Percentiles rank a stretch among this genome's conserved stretches.
phyloP scores from a whole-genome alignment of 2,113 vertebrate genomes.

The Oreamnos americanus region DNA sequence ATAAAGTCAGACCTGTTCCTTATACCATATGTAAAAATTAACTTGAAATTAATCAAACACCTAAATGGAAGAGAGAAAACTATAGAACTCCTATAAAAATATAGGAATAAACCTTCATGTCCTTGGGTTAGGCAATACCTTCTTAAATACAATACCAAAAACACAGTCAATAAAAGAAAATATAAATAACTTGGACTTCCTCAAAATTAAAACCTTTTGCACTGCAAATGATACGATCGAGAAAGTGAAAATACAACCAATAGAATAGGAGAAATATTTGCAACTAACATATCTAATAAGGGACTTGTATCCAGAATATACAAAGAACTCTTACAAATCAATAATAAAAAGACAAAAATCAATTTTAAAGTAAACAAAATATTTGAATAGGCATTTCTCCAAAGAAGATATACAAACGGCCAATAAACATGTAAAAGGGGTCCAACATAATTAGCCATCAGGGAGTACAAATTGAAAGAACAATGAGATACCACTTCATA shows the following conservation, averaged over 20 bases:
- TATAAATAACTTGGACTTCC: not conserved
- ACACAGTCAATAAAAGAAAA: not conserved
- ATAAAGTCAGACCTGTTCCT: not conserved
- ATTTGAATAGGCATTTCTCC: not conserved
- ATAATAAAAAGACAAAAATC: conserved; percentile 1
- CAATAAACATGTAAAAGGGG: not conserved
- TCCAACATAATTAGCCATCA: not conserved
- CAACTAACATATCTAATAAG: not conserved
- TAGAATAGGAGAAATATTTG: not conserved
- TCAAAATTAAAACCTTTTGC: not conserved
- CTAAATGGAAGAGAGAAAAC: not conserved
- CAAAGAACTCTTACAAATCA: not conserved
- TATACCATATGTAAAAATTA: not conserved
- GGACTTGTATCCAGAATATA: not conserved
- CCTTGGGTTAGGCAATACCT: not conserved
- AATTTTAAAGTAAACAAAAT: not conserved
- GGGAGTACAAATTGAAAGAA: not conserved
- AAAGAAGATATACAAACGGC: not conserved
- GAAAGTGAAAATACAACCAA: not conserved
- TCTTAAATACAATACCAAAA: not conserved
- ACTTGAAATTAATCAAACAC: not conserved
- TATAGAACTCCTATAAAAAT: not conserved
- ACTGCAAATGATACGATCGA: not conserved
- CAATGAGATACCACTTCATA: not conserved
- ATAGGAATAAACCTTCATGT: not conserved